A percentile compares a stretch with the other conserved stretches of the same genome.
phyloP scores from a whole-genome alignment of 2,888 invertebrate genomes.

The Erebia ligea region DNA sequence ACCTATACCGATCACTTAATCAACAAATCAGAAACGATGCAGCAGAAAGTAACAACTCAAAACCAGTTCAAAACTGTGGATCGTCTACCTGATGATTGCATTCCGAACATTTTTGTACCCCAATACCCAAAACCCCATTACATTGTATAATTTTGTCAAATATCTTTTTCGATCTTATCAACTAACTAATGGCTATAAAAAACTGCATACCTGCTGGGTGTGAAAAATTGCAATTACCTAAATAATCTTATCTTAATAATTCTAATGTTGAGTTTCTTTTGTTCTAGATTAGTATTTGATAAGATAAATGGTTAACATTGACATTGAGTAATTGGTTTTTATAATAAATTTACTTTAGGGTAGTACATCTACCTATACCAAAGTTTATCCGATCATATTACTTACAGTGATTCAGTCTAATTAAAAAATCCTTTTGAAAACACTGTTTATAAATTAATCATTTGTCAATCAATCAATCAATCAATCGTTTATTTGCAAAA shows the following conservation, averaged over 20 bases:
- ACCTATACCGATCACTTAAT: too few relatives aligned
- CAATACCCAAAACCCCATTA: slow-evolving; percentile 23
- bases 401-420: too few relatives aligned
- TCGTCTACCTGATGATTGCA: slow-evolving; percentile 54
- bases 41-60: slow-evolving; percentile 35
- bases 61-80: slow-evolving; percentile 48
- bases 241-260: slow-evolving; percentile 10
- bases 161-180: slow-evolving; percentile 19
- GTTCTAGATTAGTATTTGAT: not conserved
- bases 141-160: slow-evolving; percentile 30
- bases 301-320: not conserved
- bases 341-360: not conserved
- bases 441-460: too few relatives aligned
- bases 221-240: slow-evolving; percentile 20
- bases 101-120: slow-evolving; percentile 48
- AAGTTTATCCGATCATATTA: too few relatives aligned
- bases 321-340: not conserved
- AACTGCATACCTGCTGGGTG: slow-evolving; percentile 11
- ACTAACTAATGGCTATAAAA: not conserved
- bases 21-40: not conserved
- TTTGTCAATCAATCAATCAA: too few relatives aligned
- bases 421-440: too few relatives aligned
- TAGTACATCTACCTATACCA: too few relatives aligned
- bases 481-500: too few relatives aligned
- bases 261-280: not conserved